These are phyloP conservation scores for Eunapius fragilis DNA, from an alignment of 37 sponge, comb jelly and placozoan species.

Conservation along the genomic window DNA sequence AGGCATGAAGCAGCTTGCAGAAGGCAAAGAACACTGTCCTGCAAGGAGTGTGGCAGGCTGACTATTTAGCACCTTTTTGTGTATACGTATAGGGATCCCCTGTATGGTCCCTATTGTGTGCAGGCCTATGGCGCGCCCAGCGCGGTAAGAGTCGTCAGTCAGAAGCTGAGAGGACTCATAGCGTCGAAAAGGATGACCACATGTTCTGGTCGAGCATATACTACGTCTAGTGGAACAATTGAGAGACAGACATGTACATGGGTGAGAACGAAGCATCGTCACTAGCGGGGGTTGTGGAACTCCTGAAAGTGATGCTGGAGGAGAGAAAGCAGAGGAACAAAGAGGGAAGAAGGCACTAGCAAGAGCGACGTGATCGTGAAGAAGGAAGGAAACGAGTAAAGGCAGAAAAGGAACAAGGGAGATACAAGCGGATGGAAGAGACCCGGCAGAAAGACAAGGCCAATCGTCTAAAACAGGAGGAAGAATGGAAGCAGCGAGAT, in stretches of 20 bases:
- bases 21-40: too few relatives aligned
- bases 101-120: too few relatives aligned
- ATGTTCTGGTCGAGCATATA: neutral
- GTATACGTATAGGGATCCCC: too few relatives aligned
- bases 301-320: neutral
- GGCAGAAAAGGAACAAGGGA: neutral
- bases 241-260: neutral
- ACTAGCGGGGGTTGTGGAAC: neutral
- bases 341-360: neutral
- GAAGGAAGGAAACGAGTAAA: neutral
- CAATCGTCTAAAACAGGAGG: neutral
- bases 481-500: neutral
- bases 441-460: neutral
- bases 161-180: neutral
- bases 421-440: neutral
- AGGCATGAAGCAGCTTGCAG: too few relatives aligned
- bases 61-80: too few relatives aligned
- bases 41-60: too few relatives aligned
- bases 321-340: neutral
- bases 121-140: too few relatives aligned
- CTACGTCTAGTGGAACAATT: neutral
- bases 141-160: neutral
- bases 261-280: too few relatives aligned
- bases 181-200: neutral
- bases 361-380: neutral